These are phyloP conservation scores for Ips typographus DNA, from an alignment of 1,140 invertebrate genomes.

Conservation along the genomic window DNA sequence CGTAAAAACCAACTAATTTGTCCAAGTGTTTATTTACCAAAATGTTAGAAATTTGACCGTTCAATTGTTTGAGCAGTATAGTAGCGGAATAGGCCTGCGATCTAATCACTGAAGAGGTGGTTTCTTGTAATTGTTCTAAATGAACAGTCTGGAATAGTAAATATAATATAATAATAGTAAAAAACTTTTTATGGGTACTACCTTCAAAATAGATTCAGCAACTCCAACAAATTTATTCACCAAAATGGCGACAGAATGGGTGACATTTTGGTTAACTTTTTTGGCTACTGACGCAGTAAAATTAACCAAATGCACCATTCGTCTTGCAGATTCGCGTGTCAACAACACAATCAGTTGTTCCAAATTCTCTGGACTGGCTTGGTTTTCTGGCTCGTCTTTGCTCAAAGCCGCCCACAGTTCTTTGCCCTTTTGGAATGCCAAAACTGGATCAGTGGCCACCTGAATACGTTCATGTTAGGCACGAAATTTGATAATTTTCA, in stretches of 20 bases:
- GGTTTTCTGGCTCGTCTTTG: slow-evolving; percentile 77
- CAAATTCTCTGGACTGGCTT: slow-evolving; percentile 71
- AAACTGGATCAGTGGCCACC: slow-evolving; percentile 74
- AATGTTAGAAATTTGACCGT: slow-evolving; percentile 41
- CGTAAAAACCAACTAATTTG: too few relatives aligned
- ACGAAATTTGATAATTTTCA: background rate
- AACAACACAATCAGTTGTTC: slow-evolving; percentile 74
- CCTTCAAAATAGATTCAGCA: slow-evolving; percentile 44
- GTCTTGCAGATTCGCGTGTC: slow-evolving; percentile 70
- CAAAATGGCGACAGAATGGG: slow-evolving; percentile 29
- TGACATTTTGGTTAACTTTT: slow-evolving; percentile 57
- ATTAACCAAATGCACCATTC: slow-evolving; percentile 75
- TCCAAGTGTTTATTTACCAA: slow-evolving; percentile 40
- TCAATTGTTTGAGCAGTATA: slow-evolving; percentile 43
- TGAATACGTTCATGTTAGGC: slow-evolving; percentile 45
- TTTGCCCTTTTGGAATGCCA: slow-evolving; percentile 71
- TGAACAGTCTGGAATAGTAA: slow-evolving; percentile 46
- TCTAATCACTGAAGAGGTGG: slow-evolving; percentile 33
- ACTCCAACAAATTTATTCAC: slow-evolving; percentile 38
- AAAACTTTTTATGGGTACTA: slow-evolving; percentile 10
- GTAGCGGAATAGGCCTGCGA: slow-evolving; percentile 37
- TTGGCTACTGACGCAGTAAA: slow-evolving; percentile 59
- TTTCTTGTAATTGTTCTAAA: slow-evolving; percentile 43
- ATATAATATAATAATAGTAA: too few relatives aligned
- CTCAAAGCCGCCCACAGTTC: slow-evolving; percentile 70